Evolutionary conservation across 2,888 invertebrate species (phyloP), one percentile per base, ranked within the genome.

Genomic region (Hyposoter didymator): DNA sequence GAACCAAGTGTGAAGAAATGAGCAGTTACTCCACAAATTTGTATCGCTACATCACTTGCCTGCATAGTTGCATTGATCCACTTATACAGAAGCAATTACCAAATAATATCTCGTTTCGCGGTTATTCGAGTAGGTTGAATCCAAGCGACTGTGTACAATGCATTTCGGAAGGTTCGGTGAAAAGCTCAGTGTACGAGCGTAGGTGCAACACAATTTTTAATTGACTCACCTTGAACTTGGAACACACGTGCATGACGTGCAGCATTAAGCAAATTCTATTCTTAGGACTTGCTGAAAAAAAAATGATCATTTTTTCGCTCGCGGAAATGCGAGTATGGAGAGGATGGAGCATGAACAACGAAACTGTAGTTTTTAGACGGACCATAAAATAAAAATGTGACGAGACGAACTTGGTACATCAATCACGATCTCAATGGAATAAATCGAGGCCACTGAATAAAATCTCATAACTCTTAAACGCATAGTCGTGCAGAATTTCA

Each of bases 121-220:
- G 82, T 72, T 86, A 17, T 70, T 88, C 87, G 88, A 88, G 88
- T 87, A 85, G 88, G 87, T 88, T 89, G 86, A 74, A 88, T 84
- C 74, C 74, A 83, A 64, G 76, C 72, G 72, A 79, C 59, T 80
- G 80, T 74, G 83, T 81, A 73, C 76, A 73, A 39, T 73, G 70
- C 82, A 49, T 72, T 85, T 85, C 72, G 79, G 72, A 55, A 76
- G 35, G n/a, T 17, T 22, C 12, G 17, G 1, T 7, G 32, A 17
- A 49, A 49, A 17, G 32, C 70, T 39, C 39, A 32, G 28, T 43
- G 39, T 8, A 67, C 59, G 79, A 73, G 73, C 80, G 73, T 62
- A n/a, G 59, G 76, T 67, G 76, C 19, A 10, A 32, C 73, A 28
- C 17, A 39, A 66, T 70, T 64, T 74, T 39, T 82, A 32, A 52